Percentiles rank a stretch among this genome's conserved stretches.
These are phyloP conservation scores for Saccostrea glomerata DNA, from an alignment of 1,140 invertebrate genomes.

Conservation along the genomic window DNA sequence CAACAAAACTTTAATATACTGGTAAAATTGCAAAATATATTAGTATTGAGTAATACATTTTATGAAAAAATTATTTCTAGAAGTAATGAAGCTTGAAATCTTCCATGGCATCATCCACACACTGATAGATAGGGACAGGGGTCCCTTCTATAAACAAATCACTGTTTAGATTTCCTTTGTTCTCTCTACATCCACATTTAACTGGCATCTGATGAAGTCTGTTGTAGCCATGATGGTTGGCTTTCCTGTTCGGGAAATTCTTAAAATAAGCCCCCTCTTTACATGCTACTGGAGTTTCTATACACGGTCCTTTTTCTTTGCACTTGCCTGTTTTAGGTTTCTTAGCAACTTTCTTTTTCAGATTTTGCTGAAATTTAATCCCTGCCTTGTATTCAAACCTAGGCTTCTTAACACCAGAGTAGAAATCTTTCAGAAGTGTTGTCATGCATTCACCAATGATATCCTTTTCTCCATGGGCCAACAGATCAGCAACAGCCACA, in stretches of 20 bases:
- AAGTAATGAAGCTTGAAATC: not conserved
- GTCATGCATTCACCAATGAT: not conserved
- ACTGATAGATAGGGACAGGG: conserved; percentile 11
- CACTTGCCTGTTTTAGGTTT: not conserved
- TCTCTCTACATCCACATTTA: conserved; percentile 15
- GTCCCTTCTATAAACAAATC: conserved; percentile 8
- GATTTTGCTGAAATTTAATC: not conserved
- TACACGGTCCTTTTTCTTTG: not conserved
- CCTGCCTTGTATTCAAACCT: not conserved
- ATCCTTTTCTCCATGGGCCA: not conserved
- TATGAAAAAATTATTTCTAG: not conserved
- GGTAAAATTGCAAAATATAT: not conserved
- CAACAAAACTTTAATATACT: not conserved
- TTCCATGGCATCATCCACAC: not conserved
- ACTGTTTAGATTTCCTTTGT: not conserved
- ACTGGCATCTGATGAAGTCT: not conserved
- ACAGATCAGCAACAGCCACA: not conserved
- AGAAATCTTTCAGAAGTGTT: not conserved
- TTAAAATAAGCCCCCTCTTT: not conserved
- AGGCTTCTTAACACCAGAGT: not conserved
- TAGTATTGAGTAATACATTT: not conserved
- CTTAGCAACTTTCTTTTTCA: not conserved
- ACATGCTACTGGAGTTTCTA: not conserved
- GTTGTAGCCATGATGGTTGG: not conserved
- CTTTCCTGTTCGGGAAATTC: conserved; percentile 38